Conservation (phyloP, 2,113 vertebrate genomes). For the human (Homo sapiens) region DNA sequence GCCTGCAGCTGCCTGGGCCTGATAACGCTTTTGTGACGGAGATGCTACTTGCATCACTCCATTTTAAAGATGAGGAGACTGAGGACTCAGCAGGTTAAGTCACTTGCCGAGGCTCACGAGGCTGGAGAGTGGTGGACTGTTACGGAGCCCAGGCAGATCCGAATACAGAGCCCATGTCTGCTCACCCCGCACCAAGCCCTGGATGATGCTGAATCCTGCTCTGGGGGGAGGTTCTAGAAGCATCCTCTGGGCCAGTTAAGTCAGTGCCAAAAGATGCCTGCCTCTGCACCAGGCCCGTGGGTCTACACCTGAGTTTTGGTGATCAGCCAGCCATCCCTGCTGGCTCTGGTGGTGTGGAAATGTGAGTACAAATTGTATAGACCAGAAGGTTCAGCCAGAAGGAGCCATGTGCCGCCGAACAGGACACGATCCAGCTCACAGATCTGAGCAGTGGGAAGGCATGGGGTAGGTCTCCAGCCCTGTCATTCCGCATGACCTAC, state of each 20-base stretch:
- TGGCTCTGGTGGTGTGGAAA: neutral
- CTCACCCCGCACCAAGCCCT: neutral
- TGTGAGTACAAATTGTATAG: neutral
- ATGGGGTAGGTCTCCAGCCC: neutral
- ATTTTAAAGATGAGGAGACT: neutral
- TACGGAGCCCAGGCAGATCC: neutral
- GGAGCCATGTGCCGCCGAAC: fast-evolving
- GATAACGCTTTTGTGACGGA: fast-evolving
- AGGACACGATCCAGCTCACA: neutral
- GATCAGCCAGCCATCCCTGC: fast-evolving
- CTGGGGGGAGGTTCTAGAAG: neutral
- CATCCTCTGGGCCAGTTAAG: neutral
- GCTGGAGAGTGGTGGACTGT: neutral
- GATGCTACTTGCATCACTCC: neutral
- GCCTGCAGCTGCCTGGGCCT: neutral
- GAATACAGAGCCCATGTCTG: neutral
- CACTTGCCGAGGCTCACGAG: neutral
- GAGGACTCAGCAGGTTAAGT: neutral
- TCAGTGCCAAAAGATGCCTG: neutral
- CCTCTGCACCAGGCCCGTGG: neutral
- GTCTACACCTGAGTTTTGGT: neutral
- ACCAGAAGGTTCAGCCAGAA: neutral
- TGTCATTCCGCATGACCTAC: fast-evolving
- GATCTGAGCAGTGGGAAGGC: neutral
- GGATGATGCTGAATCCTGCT: neutral